Conservation (phyloP, 2,888 invertebrate genomes). For the Drosophila maculinotata region DNA sequence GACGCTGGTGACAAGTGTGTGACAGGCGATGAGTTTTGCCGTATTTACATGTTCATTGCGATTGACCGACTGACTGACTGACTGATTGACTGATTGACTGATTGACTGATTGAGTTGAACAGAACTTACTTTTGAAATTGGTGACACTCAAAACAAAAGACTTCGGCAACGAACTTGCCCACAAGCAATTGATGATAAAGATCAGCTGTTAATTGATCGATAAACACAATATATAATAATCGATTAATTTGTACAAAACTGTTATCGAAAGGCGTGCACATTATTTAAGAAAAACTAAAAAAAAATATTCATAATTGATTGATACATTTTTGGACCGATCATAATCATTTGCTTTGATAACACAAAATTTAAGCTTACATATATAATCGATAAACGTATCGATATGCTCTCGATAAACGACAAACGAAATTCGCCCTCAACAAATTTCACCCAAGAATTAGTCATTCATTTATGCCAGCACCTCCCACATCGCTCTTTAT, state of each 20-base stretch:
- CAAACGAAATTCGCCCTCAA: not conserved
- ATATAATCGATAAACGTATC: not conserved
- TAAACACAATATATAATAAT: too few species aligned
- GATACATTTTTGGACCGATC: too few species aligned
- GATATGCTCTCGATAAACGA: not conserved
- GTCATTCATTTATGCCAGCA: slow-evolving; percentile 12
- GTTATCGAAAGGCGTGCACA: too few species aligned
- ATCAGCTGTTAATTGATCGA: too few species aligned
- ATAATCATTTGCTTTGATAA: too few species aligned
- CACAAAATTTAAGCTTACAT: too few species aligned
- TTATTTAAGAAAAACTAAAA: too few species aligned
- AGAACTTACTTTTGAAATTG: not conserved
- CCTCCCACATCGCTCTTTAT: not conserved
- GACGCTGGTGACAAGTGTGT: slow-evolving; percentile 37
- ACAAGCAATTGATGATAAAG: too few species aligned
- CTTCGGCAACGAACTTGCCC: slow-evolving; percentile 43
- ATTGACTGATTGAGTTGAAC: slow-evolving; percentile 18
- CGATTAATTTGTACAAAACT: too few species aligned
- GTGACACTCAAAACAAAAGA: slow-evolving; percentile 24
- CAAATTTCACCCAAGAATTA: slow-evolving; percentile 39
- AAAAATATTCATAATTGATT: too few species aligned
- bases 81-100: slow-evolving; percentile 22
- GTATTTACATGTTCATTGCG: slow-evolving; percentile 16
- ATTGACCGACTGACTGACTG: slow-evolving; percentile 23
- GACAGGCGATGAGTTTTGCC: slow-evolving; percentile 23